Evolutionary conservation across 2,888 invertebrate genomes (phyloP).

Genomic region (Allolobophora icterica): DNA sequence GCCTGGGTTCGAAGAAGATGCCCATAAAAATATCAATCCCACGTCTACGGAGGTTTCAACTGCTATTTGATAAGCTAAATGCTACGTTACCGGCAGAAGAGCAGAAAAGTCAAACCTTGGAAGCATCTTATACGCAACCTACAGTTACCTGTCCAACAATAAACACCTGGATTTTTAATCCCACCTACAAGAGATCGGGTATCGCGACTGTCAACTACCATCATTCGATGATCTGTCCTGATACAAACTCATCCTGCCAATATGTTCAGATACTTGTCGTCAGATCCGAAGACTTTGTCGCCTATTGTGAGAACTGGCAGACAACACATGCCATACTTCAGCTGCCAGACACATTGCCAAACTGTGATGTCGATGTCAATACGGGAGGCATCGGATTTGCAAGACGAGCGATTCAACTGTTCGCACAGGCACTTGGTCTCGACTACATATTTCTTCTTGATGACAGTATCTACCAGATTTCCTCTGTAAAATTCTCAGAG

Average conservation of each 20-base stretch:
- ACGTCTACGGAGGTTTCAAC: background rate
- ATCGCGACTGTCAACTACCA: constrained; percentile 17
- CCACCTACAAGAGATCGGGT: constrained; percentile 25
- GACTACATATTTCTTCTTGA: constrained; percentile 38
- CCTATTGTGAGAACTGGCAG: constrained; percentile 27
- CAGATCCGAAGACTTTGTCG: constrained; percentile 25
- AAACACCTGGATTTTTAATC: constrained; percentile 36
- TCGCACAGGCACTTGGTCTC: constrained; percentile 30
- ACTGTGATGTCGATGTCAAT: constrained; percentile 9
- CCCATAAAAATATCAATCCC: constrained; percentile 26
- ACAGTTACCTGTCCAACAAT: background rate
- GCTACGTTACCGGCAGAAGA: background rate
- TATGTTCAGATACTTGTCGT: constrained; percentile 36
- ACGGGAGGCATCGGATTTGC: constrained; percentile 39
- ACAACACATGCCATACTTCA: constrained; percentile 34
- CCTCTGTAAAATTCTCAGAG: background rate
- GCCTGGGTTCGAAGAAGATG: background rate
- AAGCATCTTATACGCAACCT: background rate
- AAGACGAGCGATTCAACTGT: constrained; percentile 37
- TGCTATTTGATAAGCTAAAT: background rate
- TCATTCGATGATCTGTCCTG: constrained; percentile 28
- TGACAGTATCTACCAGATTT: constrained; percentile 35
- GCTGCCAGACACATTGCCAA: constrained; percentile 33
- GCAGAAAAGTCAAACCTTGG: background rate
- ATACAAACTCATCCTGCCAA: no score